Base-by-base conservation (phyloP, 2,113 vertebrate genomes). In the Hiodon tergisus region DNA sequence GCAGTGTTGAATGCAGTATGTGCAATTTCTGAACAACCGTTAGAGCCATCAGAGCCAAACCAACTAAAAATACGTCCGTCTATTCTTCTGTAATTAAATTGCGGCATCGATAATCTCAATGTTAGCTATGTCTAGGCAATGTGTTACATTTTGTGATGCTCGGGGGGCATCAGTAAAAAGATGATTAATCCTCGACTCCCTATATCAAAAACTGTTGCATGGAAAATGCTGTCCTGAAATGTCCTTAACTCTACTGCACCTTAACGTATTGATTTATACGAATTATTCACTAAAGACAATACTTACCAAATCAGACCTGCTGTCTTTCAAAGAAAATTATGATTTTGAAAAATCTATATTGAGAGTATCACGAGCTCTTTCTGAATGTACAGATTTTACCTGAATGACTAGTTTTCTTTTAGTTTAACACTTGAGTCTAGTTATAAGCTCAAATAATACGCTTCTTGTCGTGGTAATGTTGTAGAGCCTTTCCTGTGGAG, bases 371-470 rank as follows among this genome's bases (percentile, higher is more conserved):
- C 13, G 2, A 31, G n/a, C 14, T 17, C 2, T 46, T 70, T 57
- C 46, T 47, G 69, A 70, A 10, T 57, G 69, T 70, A 70, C 16
- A 70, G 69, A 73, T 52, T n/a, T 63, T 58, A 63, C 16, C 16
- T 55, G 61, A 54, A 66, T 16, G 54, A 53, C 54, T 70, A 55
- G 31, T 52, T 57, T 70, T 57, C 57, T 70, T 55, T 13, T 55
- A 10, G 17, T 10, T 31, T 31, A 31, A 11, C 57, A 46, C 57
- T 70, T n/a, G 54, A 46, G 54, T 17, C n/a, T 70, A 55, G 4
- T n/a, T 69, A 70, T 16, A 54, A 10, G 31, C 5, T 4, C 57
- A 17, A 70, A 3, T 52, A 53, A 70, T 31, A 70, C 31, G 69
- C 69, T 70, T 31, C 53, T 57, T 57, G 52, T 16, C 57, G 69